These are phyloP conservation scores for Clitarchus hookeri DNA, from an alignment of 2,888 invertebrate species.

Conservation along the genomic window DNA sequence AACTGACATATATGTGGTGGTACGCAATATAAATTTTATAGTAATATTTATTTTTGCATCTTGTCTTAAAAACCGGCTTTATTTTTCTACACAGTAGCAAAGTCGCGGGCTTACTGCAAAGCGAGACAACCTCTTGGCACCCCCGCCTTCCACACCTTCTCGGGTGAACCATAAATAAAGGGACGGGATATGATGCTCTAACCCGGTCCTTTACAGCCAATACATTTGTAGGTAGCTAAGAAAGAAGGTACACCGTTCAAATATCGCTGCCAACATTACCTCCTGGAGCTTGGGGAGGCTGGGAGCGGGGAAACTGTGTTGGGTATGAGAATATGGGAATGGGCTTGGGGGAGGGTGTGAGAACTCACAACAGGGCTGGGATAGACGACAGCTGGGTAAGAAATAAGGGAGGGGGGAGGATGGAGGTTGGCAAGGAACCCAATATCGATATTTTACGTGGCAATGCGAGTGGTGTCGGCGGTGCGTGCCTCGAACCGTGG, in stretches of 20 bases:
- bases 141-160: too few species aligned
- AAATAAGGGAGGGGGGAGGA: not conserved
- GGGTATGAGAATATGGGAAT: not conserved
- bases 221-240: not conserved
- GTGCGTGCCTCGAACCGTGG: not conserved
- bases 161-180: not conserved
- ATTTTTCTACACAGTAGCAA: too few species aligned
- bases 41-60: too few species aligned
- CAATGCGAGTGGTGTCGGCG: not conserved
- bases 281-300: not conserved
- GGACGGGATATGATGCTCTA: not conserved
- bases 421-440: not conserved
- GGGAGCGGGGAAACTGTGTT: not conserved
- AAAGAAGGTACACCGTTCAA: not conserved
- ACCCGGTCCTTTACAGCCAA: slow-evolving; percentile 3
- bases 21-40: too few species aligned
- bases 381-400: not conserved
- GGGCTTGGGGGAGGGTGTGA: not conserved
- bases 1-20: too few species aligned
- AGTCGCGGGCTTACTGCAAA: too few species aligned
- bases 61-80: too few species aligned
- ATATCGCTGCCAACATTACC: not conserved
- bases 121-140: too few species aligned
- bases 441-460: not conserved
- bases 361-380: not conserved